Evolutionary conservation across 1,140 invertebrate species (phyloP).

Genomic region (honey bee (Apis mellifera)): DNA sequence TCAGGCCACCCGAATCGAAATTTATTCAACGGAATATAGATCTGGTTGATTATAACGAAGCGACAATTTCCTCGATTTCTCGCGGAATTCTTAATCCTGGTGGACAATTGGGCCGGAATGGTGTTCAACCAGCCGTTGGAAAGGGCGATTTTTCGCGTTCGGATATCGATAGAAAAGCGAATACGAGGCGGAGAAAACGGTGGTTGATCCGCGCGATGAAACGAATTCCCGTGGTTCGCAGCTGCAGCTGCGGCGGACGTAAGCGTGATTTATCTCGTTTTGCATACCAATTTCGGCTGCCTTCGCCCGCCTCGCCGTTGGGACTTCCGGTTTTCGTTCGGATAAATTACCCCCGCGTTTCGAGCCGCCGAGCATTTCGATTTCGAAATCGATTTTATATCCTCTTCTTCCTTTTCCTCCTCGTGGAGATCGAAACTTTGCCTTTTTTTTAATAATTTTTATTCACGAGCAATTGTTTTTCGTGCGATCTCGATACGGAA

Average conservation of each 20-base stretch:
- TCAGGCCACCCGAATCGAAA: too few relatives aligned
- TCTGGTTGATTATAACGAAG: background rate
- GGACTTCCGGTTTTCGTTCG: conserved; percentile 66
- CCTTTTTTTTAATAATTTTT: too few relatives aligned
- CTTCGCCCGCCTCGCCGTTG: conserved; percentile 56
- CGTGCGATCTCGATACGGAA: too few relatives aligned
- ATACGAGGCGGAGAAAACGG: conserved; percentile 3
- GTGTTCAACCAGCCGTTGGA: background rate
- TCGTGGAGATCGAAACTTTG: conserved; percentile 7
- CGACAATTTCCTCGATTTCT: background rate
- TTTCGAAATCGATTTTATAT: conserved; percentile 47
- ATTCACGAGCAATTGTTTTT: background rate
- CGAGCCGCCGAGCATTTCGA: conserved; percentile 48
- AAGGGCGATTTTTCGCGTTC: conserved; percentile 33
- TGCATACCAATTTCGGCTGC: conserved; percentile 70
- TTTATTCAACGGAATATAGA: background rate
- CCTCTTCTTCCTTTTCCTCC: background rate
- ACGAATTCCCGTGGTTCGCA: conserved; percentile 64
- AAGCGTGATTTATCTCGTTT: conserved; percentile 76
- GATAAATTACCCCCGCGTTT: conserved; percentile 67
- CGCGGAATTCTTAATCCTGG: conserved; percentile 26
- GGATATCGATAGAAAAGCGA: conserved; percentile 31
- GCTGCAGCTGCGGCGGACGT: conserved; percentile 70
- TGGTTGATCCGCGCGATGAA: conserved; percentile 59
- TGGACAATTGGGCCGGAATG: background rate